phyloP scores from a whole-genome alignment of 2,888 invertebrate species.

The Cactoblastis cactorum region DNA sequence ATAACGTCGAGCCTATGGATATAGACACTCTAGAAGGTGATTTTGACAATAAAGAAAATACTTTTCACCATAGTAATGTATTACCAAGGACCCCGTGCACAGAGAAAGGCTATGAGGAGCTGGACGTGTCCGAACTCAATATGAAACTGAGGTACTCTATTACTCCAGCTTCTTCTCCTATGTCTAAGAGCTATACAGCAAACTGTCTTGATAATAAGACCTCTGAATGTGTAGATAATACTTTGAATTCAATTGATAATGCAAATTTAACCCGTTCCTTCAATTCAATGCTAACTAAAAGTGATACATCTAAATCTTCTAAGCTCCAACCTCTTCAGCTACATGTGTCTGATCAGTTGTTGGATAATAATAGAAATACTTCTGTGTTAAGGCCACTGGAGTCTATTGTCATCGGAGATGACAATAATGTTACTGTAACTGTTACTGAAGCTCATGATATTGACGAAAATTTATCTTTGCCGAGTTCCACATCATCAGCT shows the following conservation, averaged over 20 bases:
- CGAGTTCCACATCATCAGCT: slow-evolving; percentile 56
- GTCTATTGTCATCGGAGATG: slow-evolving; percentile 26
- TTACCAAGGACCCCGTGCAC: slow-evolving; percentile 47
- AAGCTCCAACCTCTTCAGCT: slow-evolving; percentile 47
- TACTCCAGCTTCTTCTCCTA: slow-evolving; percentile 63
- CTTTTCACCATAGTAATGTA: slow-evolving; percentile 58
- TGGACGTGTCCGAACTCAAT: slow-evolving; percentile 66
- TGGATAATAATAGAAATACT: slow-evolving; percentile 40
- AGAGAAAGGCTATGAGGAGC: slow-evolving; percentile 67
- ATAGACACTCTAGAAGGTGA: slow-evolving; percentile 56
- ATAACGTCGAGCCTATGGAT: slow-evolving; percentile 63
- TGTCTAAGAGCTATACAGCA: slow-evolving; percentile 63
- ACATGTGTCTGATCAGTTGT: slow-evolving; percentile 38
- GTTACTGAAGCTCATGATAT: slow-evolving; percentile 38
- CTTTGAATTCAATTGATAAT: slow-evolving; percentile 39
- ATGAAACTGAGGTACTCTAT: slow-evolving; percentile 68
- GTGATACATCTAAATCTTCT: slow-evolving; percentile 41
- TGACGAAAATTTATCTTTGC: slow-evolving; percentile 54
- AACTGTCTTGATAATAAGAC: slow-evolving; percentile 43
- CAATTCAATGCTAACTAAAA: slow-evolving; percentile 48
- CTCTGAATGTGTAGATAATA: slow-evolving; percentile 37
- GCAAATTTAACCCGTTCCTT: slow-evolving; percentile 54
- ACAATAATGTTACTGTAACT: slow-evolving; percentile 43
- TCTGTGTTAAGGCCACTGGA: slow-evolving; percentile 42
- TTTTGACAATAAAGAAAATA: slow-evolving; percentile 70